A percentile compares a stretch with the other conserved stretches of the same genome.
phyloP scores from a whole-genome alignment of 2,888 invertebrate genomes.

The Drosophila peninsularis region DNA sequence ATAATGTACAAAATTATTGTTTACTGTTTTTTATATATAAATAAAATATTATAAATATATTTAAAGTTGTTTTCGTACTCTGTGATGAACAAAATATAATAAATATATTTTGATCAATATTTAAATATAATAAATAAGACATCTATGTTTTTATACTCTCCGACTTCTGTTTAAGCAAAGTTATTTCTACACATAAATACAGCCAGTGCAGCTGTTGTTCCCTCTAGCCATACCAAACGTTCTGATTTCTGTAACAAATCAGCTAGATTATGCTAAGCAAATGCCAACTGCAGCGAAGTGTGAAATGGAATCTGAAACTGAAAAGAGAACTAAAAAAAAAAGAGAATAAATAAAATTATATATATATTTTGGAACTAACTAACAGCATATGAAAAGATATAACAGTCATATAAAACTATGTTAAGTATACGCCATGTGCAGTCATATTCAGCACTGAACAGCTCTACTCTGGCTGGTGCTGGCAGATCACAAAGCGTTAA shows the following conservation, averaged over 20 bases:
- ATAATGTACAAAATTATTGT: too few relatives aligned
- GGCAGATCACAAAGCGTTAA: constrained; percentile 29
- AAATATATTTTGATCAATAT: too few relatives aligned
- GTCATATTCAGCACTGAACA: not conserved
- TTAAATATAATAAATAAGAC: too few relatives aligned
- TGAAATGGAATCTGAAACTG: constrained; percentile 51
- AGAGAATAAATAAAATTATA: not conserved
- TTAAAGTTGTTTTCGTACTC: too few relatives aligned
- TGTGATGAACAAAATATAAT: too few relatives aligned
- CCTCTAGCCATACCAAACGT: not conserved
- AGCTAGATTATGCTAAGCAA: constrained; percentile 3
- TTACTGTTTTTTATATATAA: too few relatives aligned
- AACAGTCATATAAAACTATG: not conserved
- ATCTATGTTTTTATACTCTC: too few relatives aligned
- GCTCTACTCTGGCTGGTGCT: not conserved
- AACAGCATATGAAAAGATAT: not conserved
- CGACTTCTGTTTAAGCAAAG: too few relatives aligned
- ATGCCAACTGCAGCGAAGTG: constrained; percentile 31
- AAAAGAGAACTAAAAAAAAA: not conserved
- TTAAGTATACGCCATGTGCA: not conserved
- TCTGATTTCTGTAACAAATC: not conserved
- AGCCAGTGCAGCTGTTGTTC: not conserved
- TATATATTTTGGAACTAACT: not conserved
- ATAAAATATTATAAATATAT: not conserved
- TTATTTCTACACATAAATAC: not conserved